Evolutionary conservation across 2,797 vertebrate species (phyloP), one percentile per base, ranked within the genome.

Genomic region (Diglossa cyanea): DNA sequence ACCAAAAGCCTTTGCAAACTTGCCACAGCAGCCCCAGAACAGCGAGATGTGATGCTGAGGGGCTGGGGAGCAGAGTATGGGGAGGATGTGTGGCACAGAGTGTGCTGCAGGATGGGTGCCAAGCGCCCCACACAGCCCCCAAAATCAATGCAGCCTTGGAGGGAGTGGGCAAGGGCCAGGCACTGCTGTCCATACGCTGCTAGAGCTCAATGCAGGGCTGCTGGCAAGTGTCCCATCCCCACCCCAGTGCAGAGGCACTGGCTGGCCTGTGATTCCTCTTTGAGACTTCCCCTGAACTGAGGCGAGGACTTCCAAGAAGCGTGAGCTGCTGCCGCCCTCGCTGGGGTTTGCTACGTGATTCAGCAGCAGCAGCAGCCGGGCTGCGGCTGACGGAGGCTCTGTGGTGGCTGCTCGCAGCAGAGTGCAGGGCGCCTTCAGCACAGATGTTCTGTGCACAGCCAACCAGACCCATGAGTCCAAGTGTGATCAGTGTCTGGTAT

Each of bases 71-170:
- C 17, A 57, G 58, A 24, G 35, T 2, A 0, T 2, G 26, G 5
- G n/a, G 40, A 48, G 13, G 37, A 44, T 58, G 66, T 13, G 11
- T 53, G 66, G 48, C n/a, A 33, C 12, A 31, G 26, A 66, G 16
- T 0, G 1, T 0, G 0, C 28, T n/a, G 35, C 0, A 4, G 47
- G 20, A 17, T 0, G 2, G 42, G 45, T 33, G 31, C 47, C 57
- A 51, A 57, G 54, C 0, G 0, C 6, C 35, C 25, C 31, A 6
- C 2, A 9, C 24, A 58, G 33, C 10, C n/a, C 40, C 11, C 26
- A 11, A 23, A 53, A 62, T 20, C 30, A 31, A 0, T 2, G 48
- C 17, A 54, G 73, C 0, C 2, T 37, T 68, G 19, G 53, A 61
- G 61, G 37, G 60, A 47, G 17, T 0, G 1, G 21, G 53, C 68